Evolutionary conservation across 2,888 invertebrate genomes (phyloP), one percentile per base, ranked within the genome.

Genomic region (Drosophila lutescens): DNA sequence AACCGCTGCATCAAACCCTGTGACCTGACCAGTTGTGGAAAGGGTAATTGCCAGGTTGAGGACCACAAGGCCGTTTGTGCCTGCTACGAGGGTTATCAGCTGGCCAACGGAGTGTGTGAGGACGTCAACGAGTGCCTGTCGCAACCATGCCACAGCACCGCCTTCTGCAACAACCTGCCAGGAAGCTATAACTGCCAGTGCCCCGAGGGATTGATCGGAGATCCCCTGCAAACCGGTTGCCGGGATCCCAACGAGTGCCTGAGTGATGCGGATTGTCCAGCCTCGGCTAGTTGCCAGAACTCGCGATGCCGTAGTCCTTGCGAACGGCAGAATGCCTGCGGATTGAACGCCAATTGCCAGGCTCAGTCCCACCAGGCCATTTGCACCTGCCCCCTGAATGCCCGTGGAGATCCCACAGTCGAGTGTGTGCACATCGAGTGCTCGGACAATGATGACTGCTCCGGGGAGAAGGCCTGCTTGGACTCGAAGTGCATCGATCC

Each of bases 1-100:
- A 96, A 97, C 90, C 97, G 96, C 92, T 97, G 97, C 90, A 93
- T 95, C 79, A 96, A 96, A 93, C 96, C 97, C 65, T 98, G 98
- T 86, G 96, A 96, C 79, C 93, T 94, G 76, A 93, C 94, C 4
- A 94, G 94, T 74, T 98, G 98, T 91, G 95, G 96, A 61, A 96
- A 96, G 80, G 98, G 98, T 32, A 94, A 93, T 12, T 98, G 98
- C 87, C 93, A 94, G 78, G 95, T 95, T 10, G 92, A 94, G 76
- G 93, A 96, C 74, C 97, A 98, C 88, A 93, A 94, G 86, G 94
- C 95, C 2, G 86, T 94, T 1, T 98, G 98, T 84, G 93, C 94
- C 46, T 98, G 98, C 89, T 93, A 95, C 80, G 92, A 94, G 57
- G 98, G 98, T 40, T 98, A 95, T 89, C 93, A 94, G 63, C 92